A percentile compares a stretch with the other conserved stretches of the same genome.
These are phyloP conservation scores for Lacerta viridis DNA, from an alignment of 2,797 vertebrate genomes.

Conservation along the genomic window DNA sequence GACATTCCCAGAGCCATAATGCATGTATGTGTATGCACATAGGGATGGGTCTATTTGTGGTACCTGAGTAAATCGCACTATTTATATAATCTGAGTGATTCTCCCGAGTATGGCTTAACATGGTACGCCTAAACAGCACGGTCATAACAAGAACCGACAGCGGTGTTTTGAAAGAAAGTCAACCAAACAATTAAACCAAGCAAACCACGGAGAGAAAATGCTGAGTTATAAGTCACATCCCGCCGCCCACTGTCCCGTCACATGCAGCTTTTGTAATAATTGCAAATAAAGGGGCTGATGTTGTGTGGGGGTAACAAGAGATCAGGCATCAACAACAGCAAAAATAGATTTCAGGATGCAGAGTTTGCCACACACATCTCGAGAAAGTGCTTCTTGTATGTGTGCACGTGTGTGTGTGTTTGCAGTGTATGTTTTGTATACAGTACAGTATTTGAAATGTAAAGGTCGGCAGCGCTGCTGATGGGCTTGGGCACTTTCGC, in stretches of 20 bases:
- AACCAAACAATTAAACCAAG: slow-evolving; percentile 74
- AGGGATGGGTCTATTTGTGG: no score
- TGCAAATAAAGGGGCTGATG: background rate
- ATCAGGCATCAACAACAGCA: background rate
- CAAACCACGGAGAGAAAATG: slow-evolving; percentile 59
- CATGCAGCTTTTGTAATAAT: slow-evolving; percentile 58
- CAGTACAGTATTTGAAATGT: background rate
- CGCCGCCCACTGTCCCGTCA: slow-evolving; percentile 49
- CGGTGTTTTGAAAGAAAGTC: slow-evolving; percentile 32
- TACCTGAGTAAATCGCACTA: no score
- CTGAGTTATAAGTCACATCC: slow-evolving; percentile 72
- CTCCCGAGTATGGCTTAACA: no score
- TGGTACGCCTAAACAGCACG: no score
- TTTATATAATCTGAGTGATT: no score
- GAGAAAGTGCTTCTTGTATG: background rate
- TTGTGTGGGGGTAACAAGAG: no score
- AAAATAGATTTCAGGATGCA: background rate
- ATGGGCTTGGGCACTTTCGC: background rate
- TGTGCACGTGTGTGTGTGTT: no score
- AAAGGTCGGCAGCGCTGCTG: slow-evolving; percentile 3
- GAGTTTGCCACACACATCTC: background rate
- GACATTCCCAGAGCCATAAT: no score
- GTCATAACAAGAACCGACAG: no score
- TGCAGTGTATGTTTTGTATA: background rate
- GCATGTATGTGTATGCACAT: no score